These are phyloP conservation scores for Peromyscus melanophrys DNA, from an alignment of 2,797 vertebrate species.

Conservation along the genomic window DNA sequence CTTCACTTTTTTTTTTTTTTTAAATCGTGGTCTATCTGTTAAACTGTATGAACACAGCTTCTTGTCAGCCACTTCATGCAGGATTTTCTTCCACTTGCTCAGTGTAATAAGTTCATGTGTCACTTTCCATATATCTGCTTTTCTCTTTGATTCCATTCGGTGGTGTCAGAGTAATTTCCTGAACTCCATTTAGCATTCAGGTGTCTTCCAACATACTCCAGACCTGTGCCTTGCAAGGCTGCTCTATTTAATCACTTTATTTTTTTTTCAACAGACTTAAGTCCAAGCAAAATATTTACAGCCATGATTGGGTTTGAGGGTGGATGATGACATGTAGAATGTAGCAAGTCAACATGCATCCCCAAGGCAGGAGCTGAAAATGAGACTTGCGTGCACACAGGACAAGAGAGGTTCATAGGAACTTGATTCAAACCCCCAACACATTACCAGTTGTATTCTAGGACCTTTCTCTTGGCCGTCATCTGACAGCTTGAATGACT, in stretches of 20 bases:
- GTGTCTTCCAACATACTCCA: background rate
- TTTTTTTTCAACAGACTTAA: background rate
- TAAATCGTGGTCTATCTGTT: background rate
- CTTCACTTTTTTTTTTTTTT: conserved; percentile 6
- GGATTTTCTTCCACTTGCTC: conserved; percentile 47
- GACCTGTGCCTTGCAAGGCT: background rate
- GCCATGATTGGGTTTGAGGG: background rate
- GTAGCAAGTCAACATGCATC: background rate
- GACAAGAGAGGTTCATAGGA: background rate
- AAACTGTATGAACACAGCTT: conserved; percentile 24
- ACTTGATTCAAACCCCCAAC: background rate
- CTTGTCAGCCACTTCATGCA: background rate
- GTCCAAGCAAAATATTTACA: background rate
- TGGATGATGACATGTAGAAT: background rate
- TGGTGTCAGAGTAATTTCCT: background rate
- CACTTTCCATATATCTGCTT: background rate
- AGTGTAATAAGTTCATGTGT: background rate
- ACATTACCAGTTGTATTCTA: background rate
- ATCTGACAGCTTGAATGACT: background rate
- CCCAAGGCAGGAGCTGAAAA: background rate
- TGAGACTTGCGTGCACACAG: background rate
- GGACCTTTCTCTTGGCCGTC: background rate
- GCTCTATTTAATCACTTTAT: background rate
- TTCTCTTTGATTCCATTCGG: background rate
- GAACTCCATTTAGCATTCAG: conserved; percentile 2